A percentile compares a stretch with the other conserved stretches of the same genome.
Conservation (phyloP, 2,113 vertebrate genomes). For the Anoplopoma fimbria region DNA sequence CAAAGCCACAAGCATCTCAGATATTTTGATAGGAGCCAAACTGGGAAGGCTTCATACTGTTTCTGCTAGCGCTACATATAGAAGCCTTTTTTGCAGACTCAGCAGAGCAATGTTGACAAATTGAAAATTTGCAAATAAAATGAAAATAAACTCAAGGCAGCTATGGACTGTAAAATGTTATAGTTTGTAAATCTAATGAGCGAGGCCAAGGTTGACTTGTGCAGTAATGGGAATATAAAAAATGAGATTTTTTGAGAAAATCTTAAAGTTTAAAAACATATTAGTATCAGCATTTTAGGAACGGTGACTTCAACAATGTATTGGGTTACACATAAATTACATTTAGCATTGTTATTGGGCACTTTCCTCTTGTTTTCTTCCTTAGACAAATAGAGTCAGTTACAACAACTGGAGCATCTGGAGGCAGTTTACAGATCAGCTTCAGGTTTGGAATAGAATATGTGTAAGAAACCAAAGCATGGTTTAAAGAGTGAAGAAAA, state of each 20-base stretch:
- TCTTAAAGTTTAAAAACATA: neutral
- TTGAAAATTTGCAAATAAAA: constrained; percentile 71
- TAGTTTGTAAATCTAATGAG: constrained; percentile 47
- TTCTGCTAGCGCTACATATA: constrained; percentile 68
- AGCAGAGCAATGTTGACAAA: constrained; percentile 72
- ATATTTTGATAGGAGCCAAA: constrained; percentile 85
- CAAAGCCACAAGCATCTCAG: constrained; percentile 82
- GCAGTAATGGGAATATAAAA: constrained; percentile 21
- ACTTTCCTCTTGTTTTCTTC: constrained; percentile 20
- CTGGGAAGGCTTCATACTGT: constrained; percentile 67
- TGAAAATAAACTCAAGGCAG: constrained; percentile 38
- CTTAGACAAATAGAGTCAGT: neutral
- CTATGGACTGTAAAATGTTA: constrained; percentile 51
- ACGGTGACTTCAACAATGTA: neutral
- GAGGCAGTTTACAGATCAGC: constrained; percentile 64
- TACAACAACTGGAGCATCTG: constrained; percentile 65
- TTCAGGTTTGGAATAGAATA: constrained; percentile 50
- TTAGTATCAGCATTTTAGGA: neutral
- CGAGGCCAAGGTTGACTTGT: constrained; percentile 27
- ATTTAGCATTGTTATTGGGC: constrained; percentile 21
- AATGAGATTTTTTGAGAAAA: constrained; percentile 1
- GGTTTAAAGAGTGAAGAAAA: constrained; percentile 61
- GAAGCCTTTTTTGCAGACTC: constrained; percentile 72
- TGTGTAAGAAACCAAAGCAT: constrained; percentile 57
- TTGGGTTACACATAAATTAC: neutral